These are phyloP conservation scores for Chinchilla lanigera DNA, from an alignment of 2,113 vertebrate species.

Conservation along the genomic window DNA sequence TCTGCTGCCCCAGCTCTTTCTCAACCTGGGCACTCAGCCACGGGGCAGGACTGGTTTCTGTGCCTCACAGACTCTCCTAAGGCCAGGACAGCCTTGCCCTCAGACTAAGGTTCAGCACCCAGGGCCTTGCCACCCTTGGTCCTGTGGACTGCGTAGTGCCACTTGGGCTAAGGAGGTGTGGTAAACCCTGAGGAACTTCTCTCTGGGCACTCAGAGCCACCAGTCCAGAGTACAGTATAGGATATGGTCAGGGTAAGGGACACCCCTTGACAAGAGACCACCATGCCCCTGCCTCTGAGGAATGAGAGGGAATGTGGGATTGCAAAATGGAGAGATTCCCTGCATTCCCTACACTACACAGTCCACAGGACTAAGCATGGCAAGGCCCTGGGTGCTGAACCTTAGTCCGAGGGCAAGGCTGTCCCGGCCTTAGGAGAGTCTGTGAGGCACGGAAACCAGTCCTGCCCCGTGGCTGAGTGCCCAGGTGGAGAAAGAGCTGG, in stretches of 20 bases:
- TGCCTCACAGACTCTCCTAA: background rate
- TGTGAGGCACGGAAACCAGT: background rate
- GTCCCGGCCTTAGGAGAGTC: background rate
- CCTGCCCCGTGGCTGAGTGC: no score
- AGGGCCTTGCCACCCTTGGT: background rate
- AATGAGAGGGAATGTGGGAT: fast-evolving
- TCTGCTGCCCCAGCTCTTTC: no score
- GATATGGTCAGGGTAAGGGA: background rate
- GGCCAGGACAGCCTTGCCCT: background rate
- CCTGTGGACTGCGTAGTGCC: background rate
- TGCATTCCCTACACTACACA: background rate
- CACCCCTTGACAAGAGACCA: background rate
- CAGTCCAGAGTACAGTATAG: background rate
- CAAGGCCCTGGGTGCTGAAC: background rate
- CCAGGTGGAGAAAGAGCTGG: background rate
- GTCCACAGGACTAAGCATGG: background rate
- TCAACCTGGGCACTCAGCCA: background rate
- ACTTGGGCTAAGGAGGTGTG: background rate
- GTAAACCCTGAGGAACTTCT: background rate
- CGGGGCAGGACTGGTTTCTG: background rate
- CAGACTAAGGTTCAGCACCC: background rate
- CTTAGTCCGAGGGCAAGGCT: background rate
- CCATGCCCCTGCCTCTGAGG: background rate
- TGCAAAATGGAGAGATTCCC: no score
- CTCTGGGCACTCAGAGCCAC: background rate